phyloP scores from a whole-genome alignment of 2,113 vertebrate species.

The Peromyscus polionotus region DNA sequence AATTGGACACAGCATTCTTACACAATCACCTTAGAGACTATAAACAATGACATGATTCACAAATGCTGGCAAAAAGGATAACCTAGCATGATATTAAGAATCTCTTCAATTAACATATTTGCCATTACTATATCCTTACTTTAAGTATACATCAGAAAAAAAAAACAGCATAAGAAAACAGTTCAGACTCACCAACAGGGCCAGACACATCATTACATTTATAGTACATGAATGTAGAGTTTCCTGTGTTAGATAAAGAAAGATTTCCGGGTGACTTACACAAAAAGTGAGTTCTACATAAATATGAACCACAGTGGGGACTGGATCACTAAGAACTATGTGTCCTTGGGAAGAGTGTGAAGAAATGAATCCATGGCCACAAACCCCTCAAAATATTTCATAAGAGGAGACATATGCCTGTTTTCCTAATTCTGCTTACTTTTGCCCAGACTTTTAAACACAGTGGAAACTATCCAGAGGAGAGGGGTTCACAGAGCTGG shows the following conservation, averaged over 20 bases:
- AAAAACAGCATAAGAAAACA: slow-evolving; percentile 39
- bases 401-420: neutral
- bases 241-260: neutral
- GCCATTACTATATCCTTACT: slow-evolving; percentile 2
- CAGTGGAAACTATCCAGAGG: neutral
- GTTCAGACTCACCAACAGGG: neutral
- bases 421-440: neutral
- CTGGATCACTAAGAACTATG: neutral
- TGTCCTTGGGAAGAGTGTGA: neutral
- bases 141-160: neutral
- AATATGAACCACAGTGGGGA: neutral
- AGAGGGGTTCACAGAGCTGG: neutral
- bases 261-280: neutral
- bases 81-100: neutral
- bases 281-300: neutral
- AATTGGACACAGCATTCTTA: slow-evolving; percentile 55
- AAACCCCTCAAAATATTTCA: neutral
- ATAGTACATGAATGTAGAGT: neutral
- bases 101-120: slow-evolving; percentile 14
- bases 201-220: neutral
- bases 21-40: slow-evolving; percentile 44
- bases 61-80: slow-evolving; percentile 19
- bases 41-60: slow-evolving; percentile 55
- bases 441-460: neutral
- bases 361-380: neutral